These are phyloP conservation scores for Andricus grossulariae DNA, from an alignment of 1,140 invertebrate genomes.

Conservation along the genomic window DNA sequence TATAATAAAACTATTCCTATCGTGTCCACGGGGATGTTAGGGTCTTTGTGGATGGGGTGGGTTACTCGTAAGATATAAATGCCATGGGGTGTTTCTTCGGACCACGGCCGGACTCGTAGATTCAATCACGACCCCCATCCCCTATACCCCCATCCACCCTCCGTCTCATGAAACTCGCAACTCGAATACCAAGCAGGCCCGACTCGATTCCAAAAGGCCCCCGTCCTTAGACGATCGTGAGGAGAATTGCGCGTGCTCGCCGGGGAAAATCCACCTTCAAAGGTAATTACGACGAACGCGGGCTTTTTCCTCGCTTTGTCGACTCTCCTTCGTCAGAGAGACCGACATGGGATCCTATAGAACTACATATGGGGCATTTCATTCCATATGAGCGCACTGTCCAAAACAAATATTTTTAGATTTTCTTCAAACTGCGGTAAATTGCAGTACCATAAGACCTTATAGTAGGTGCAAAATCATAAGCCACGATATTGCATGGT, in stretches of 20 bases:
- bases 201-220: conserved; percentile 52
- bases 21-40: conserved; percentile 45
- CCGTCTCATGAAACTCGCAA: conserved; percentile 55
- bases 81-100: conserved; percentile 61
- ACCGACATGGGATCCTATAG: neutral
- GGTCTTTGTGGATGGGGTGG: conserved; percentile 20
- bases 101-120: conserved; percentile 57
- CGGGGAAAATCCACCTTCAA: conserved; percentile 42
- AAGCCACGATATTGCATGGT: no score
- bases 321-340: neutral
- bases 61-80: conserved; percentile 63
- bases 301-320: neutral
- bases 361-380: no score
- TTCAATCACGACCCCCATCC: conserved; percentile 66
- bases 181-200: conserved; percentile 64
- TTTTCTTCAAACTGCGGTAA: no score
- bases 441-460: no score
- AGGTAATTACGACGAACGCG: conserved; percentile 4
- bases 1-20: conserved; percentile 69
- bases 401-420: no score
- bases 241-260: conserved; percentile 43
- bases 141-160: conserved; percentile 49
- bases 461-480: no score
- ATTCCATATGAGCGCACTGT: no score
- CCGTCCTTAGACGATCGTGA: conserved; percentile 61